phyloP scores from a whole-genome alignment of 2,113 vertebrate species.

The Sinocyclocheilus grahami region DNA sequence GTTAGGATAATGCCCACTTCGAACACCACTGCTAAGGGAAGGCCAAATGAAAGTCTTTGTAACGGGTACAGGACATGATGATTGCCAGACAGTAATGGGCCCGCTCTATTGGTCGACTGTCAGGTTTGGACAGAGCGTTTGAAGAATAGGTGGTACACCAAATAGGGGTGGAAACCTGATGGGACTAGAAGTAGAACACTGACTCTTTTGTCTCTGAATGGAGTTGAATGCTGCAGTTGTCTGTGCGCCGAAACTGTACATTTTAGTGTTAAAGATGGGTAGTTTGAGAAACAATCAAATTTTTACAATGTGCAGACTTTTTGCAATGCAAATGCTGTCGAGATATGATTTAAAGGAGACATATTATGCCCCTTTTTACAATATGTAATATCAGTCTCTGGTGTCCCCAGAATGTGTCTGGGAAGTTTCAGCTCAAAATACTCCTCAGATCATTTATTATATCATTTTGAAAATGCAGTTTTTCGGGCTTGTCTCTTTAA shows the following conservation, averaged over 20 bases:
- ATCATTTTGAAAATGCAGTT: too few species aligned
- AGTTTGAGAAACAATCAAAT: background rate
- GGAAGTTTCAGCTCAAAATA: too few species aligned
- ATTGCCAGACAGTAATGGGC: conserved; percentile 51
- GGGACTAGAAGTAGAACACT: conserved; percentile 34
- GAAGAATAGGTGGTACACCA: conserved; percentile 41
- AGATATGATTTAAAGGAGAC: background rate
- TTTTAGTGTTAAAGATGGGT: conserved; percentile 4
- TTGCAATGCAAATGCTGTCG: background rate
- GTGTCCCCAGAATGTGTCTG: too few species aligned
- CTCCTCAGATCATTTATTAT: too few species aligned
- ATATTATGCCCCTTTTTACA: too few species aligned
- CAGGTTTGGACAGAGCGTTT: conserved; percentile 21
- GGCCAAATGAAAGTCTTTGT: conserved; percentile 55
- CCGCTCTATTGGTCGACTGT: conserved; percentile 40
- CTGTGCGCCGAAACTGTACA: background rate
- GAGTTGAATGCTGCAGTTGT: conserved; percentile 11
- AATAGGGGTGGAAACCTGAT: conserved; percentile 38
- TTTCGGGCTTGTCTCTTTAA: too few species aligned
- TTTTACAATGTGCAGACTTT: background rate
- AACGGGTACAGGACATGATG: conserved; percentile 48
- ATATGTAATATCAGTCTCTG: too few species aligned
- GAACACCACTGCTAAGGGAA: conserved; percentile 43
- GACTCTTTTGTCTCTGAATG: conserved; percentile 18
- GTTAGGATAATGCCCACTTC: conserved; percentile 53